phyloP scores from a whole-genome alignment of 2,888 invertebrate genomes.

The Carterocephalus palaemon region DNA sequence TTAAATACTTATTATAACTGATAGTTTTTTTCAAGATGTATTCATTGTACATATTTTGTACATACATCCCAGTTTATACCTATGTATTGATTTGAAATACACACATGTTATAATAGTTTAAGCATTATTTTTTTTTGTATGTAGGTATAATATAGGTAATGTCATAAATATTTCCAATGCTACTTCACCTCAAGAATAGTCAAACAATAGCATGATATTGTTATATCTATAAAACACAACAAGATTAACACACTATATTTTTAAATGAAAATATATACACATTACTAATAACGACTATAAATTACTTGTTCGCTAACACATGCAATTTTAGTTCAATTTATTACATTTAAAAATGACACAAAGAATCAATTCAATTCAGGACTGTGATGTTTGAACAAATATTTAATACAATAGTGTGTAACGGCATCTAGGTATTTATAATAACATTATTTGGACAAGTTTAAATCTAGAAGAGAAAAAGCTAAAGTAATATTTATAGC shows the following conservation, averaged over 20 bases:
- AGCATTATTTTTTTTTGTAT: too few species aligned
- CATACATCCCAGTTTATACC: too few species aligned
- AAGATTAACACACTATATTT: not conserved
- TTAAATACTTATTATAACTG: too few species aligned
- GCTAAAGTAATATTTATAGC: constrained; percentile 11
- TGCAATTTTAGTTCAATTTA: not conserved
- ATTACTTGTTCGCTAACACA: not conserved
- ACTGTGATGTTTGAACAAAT: constrained; percentile 14
- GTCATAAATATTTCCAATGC: too few species aligned
- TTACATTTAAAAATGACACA: constrained; percentile 1
- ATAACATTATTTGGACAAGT: constrained; percentile 13
- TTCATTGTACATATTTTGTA: too few species aligned
- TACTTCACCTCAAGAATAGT: constrained; percentile 2
- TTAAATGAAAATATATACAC: not conserved
- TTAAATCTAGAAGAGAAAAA: constrained; percentile 8
- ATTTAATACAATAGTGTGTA: constrained; percentile 11
- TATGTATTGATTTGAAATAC: constrained; percentile 1
- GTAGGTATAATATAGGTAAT: too few species aligned
- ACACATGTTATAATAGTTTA: constrained; percentile 10
- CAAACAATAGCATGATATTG: constrained; percentile 1
- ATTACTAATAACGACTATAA: constrained; percentile 10
- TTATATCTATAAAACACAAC: constrained; percentile 2
- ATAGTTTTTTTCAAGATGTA: too few species aligned
- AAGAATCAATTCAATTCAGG: constrained; percentile 4
- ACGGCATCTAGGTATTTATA: not conserved